These are phyloP conservation scores for Callithrix jacchus DNA, from an alignment of 2,113 vertebrate species.

Conservation along the genomic window DNA sequence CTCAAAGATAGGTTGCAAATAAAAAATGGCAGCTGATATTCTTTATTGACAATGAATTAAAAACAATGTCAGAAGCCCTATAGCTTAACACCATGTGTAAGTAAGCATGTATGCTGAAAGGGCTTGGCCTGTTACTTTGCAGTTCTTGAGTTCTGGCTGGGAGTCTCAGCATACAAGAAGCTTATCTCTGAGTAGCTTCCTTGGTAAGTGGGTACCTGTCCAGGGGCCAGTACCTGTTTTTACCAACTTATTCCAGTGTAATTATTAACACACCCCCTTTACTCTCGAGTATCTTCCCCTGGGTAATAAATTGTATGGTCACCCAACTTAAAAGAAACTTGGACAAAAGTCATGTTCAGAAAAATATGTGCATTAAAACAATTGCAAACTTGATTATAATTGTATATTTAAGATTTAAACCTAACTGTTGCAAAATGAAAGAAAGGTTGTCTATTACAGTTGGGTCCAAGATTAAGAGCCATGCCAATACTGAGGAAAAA, in stretches of 20 bases:
- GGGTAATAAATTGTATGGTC: neutral
- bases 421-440: neutral
- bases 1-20: neutral
- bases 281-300: neutral
- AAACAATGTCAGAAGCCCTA: neutral
- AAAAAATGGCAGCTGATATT: neutral
- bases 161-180: neutral
- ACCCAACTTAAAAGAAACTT: neutral
- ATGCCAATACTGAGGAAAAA: neutral
- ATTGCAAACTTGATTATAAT: neutral
- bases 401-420: neutral
- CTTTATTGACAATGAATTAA: neutral
- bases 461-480: neutral
- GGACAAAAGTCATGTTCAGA: neutral
- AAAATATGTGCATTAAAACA: neutral
- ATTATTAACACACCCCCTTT: neutral
- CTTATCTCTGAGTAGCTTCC: neutral
- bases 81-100: neutral
- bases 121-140: accelerated
- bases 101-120: neutral
- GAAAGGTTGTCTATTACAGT: neutral
- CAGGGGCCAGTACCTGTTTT: neutral
- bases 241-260: neutral
- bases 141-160: neutral
- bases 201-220: neutral